Percentiles rank a stretch among this genome's conserved stretches.
Conservation (phyloP, 2,113 vertebrate genomes). For the Bos indicus region DNA sequence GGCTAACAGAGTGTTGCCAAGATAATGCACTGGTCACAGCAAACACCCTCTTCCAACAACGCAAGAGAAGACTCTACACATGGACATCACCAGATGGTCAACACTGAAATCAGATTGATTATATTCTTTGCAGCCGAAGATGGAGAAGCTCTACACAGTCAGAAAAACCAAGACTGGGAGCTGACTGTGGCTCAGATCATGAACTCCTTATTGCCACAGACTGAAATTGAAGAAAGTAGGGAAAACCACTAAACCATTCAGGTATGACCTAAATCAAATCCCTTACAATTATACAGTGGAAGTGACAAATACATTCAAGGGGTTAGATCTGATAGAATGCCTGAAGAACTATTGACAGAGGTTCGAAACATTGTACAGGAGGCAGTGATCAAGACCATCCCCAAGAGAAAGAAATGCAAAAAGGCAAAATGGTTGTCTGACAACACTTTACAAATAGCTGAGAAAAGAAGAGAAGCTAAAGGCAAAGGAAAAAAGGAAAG, state of each 20-base stretch:
- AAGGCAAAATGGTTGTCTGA: background rate
- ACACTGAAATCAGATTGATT: background rate
- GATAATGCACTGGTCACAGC: background rate
- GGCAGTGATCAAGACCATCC: background rate
- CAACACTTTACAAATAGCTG: background rate
- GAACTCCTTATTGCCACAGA: background rate
- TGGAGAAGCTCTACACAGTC: background rate
- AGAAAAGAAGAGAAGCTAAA: background rate
- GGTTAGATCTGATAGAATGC: background rate
- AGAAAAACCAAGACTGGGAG: fast-evolving
- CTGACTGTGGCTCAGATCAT: background rate
- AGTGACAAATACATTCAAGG: background rate
- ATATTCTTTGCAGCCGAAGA: background rate
- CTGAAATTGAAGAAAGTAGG: background rate
- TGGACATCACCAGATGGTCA: background rate
- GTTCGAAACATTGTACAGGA: background rate
- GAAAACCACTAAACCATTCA: background rate
- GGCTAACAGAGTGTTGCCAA: background rate
- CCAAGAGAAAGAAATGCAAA: background rate
- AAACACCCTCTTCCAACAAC: background rate
- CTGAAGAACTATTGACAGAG: background rate
- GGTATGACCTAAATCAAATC: background rate
- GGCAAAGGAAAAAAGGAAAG: background rate
- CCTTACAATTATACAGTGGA: background rate
- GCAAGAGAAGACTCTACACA: background rate